phyloP scores from a whole-genome alignment of 2,797 vertebrate species.

The Schizothorax lantsangensis region DNA sequence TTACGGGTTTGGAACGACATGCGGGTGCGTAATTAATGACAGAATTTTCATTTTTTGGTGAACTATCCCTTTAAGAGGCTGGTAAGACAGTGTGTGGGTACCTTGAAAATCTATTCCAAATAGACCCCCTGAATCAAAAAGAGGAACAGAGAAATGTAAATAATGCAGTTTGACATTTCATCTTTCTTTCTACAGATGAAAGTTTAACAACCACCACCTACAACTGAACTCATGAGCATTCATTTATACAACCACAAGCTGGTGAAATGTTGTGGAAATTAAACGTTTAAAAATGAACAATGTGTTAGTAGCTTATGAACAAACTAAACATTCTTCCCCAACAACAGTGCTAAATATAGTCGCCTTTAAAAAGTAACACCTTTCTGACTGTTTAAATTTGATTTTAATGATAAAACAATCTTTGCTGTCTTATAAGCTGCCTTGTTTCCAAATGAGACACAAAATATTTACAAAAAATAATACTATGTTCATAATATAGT shows the following conservation, averaged over 20 bases:
- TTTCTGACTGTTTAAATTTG: no score
- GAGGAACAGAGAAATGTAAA: slow-evolving; percentile 27
- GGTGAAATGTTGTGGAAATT: neutral
- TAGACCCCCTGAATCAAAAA: slow-evolving; percentile 3
- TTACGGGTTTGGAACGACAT: no score
- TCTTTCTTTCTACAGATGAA: neutral
- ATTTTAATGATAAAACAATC: neutral
- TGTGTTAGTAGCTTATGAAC: neutral
- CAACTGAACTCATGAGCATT: neutral
- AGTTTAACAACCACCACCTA: neutral
- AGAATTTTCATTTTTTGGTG: no score
- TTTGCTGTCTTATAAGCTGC: neutral
- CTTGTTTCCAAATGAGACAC: neutral
- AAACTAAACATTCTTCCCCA: neutral
- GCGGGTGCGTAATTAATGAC: no score
- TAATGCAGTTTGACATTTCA: neutral
- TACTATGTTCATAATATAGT: neutral
- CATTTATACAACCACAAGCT: neutral
- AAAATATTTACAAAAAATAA: neutral
- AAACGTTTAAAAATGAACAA: neutral
- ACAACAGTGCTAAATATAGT: neutral
- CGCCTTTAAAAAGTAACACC: neutral
- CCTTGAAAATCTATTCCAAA: slow-evolving; percentile 32
- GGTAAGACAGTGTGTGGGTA: neutral
- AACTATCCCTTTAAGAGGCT: neutral